Evolutionary conservation across 1,140 invertebrate species (phyloP), one percentile per base, ranked within the genome.

Genomic region (Bicyclus anynana): DNA sequence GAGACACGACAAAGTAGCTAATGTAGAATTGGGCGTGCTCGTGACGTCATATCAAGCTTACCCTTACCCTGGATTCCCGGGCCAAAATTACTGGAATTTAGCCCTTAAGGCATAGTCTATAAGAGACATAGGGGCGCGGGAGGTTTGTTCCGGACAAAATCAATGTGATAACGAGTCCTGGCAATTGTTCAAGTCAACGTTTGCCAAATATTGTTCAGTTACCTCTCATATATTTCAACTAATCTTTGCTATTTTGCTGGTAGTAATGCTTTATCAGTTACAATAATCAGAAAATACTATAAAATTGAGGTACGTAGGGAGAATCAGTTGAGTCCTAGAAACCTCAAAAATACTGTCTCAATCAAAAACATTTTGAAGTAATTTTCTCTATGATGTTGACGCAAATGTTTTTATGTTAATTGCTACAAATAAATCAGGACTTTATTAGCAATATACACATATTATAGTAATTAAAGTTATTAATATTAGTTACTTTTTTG

Each of bases 141-240:
- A 33, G 9, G 29, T 10, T 12, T 33, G 14, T 17, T 5, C 17
- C 37, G 10, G 13, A 40, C 18, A 51, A 40, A 52, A 52, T 52
- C 37, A 52, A 40, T 52, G 50, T 16, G n/a, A 37, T 40, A 40
- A 42, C 21, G 35, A 26, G 13, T 13, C 13, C 37, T 52, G 50
- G 50, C 50, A 52, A 23, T 52, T 40, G 50, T 52, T 52, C 50
- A 52, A 52, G 37, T 40, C 21, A 52, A 40, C 17, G 14, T 40
- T 50, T 40, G 50, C 33, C 35, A 40, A 40, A 38, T 21, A 23
- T 18, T 51, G 13, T 17, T 10, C 10, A 20, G 26, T 7, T 27
- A 27, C 26, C 26, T 6, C 5, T 37, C 7, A 17, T 10, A 21
- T n/a, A 46, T 9, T 13, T 6, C 2, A n/a, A 10, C 6, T 9